These are phyloP conservation scores for Diarsia dahlii DNA, from an alignment of 2,888 invertebrate genomes.

Conservation along the genomic window DNA sequence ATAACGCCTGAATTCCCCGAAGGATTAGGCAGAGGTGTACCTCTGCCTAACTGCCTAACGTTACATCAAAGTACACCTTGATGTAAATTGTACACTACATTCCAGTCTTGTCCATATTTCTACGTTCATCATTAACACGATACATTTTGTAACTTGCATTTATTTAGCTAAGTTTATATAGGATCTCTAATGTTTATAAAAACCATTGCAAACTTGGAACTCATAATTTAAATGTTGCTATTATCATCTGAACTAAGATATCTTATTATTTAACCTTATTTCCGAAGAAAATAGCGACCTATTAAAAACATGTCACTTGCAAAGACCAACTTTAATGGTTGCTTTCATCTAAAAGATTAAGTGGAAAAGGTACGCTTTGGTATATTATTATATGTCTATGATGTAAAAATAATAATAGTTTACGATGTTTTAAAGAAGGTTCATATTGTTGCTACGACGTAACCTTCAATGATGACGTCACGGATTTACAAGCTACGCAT, in stretches of 20 bases:
- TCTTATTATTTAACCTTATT: too few relatives aligned
- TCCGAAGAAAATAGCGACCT: too few relatives aligned
- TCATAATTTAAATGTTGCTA: not conserved
- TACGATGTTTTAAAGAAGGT: not conserved
- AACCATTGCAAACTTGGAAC: not conserved
- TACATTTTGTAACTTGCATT: not conserved
- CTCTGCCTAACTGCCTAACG: too few relatives aligned
- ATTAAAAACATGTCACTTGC: constrained; percentile 37
- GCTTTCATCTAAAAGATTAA: not conserved
- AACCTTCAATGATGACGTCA: constrained; percentile 20
- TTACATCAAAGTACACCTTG: too few relatives aligned
- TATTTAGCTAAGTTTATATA: not conserved
- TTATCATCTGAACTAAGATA: constrained; percentile 1
- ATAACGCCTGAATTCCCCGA: too few relatives aligned
- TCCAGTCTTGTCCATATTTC: not conserved
- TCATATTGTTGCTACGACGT: constrained; percentile 38
- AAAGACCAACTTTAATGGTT: constrained; percentile 26
- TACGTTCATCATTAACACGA: not conserved
- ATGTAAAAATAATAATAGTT: not conserved
- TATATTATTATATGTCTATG: not conserved
- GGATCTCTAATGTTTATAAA: not conserved
- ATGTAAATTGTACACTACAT: too few relatives aligned
- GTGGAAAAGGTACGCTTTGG: not conserved
- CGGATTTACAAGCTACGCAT: constrained; percentile 22
- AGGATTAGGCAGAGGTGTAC: too few relatives aligned